Conservation (phyloP, 2,113 vertebrate genomes). For the Malurus cyaneus region DNA sequence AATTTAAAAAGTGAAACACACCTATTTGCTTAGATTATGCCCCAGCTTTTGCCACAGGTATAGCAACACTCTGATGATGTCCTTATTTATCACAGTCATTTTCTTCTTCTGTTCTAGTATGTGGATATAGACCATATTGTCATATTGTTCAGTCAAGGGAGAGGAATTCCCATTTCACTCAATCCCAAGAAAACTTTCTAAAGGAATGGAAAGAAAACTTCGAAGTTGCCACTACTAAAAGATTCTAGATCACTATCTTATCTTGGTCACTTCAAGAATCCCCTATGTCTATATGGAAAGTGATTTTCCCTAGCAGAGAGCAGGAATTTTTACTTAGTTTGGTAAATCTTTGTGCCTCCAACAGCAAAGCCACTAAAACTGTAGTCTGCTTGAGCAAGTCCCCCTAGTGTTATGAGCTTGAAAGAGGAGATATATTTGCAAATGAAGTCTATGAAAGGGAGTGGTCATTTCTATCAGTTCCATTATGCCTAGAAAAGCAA, state of each 20-base stretch:
- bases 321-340: not conserved
- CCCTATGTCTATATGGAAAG: not conserved
- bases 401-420: not conserved
- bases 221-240: not conserved
- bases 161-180: not conserved
- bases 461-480: not conserved
- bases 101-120: not conserved
- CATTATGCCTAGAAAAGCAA: not conserved
- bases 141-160: not conserved
- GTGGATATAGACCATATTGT: not conserved
- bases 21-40: not conserved
- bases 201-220: not conserved
- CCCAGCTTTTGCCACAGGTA: not conserved
- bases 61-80: not conserved
- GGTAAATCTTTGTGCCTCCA: not conserved
- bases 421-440: not conserved
- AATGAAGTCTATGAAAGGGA: not conserved
- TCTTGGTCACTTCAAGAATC: not conserved
- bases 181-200: not conserved
- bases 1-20: not conserved
- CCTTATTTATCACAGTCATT: not conserved
- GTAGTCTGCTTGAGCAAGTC: not conserved
- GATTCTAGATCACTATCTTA: not conserved
- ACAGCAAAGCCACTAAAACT: not conserved
- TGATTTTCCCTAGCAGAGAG: not conserved